Evolutionary conservation across 2,113 vertebrate species (phyloP).

Genomic region (Peromyscus leucopus): DNA sequence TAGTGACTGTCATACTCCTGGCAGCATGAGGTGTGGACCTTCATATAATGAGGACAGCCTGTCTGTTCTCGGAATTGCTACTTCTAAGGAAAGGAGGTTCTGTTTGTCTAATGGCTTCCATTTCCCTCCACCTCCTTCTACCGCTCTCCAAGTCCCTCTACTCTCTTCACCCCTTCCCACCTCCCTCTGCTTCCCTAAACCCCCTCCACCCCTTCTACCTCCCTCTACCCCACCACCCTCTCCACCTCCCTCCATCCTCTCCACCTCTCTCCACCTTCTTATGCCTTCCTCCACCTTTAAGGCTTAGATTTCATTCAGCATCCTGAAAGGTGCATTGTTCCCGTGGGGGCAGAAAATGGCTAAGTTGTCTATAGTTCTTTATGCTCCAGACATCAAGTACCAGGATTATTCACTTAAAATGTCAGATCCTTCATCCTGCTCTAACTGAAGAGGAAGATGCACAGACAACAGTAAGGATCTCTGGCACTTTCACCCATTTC

Average conservation of each 20-base stretch:
- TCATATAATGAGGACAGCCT: background rate
- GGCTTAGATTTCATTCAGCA: background rate
- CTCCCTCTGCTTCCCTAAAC: background rate
- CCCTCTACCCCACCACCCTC: background rate
- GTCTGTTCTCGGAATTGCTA: background rate
- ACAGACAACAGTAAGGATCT: background rate
- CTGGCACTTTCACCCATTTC: conserved; percentile 23
- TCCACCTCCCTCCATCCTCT: too few relatives aligned
- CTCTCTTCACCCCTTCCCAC: background rate
- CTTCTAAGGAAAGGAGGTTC: background rate
- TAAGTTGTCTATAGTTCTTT: background rate
- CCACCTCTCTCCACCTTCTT: background rate
- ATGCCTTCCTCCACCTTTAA: background rate
- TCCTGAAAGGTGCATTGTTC: background rate
- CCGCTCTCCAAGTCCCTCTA: too few relatives aligned
- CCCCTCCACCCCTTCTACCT: background rate
- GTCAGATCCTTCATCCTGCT: conserved; percentile 66
- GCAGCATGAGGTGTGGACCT: too few relatives aligned
- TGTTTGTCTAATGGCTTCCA: too few relatives aligned
- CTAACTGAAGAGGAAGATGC: background rate
- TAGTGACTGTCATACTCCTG: background rate
- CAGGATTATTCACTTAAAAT: conserved; percentile 62
- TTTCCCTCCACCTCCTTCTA: too few relatives aligned
- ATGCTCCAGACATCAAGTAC: background rate
- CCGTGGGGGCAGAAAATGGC: background rate